These are phyloP conservation scores for Heliconius ethilla DNA, from an alignment of 2,888 invertebrate genomes.

Conservation along the genomic window DNA sequence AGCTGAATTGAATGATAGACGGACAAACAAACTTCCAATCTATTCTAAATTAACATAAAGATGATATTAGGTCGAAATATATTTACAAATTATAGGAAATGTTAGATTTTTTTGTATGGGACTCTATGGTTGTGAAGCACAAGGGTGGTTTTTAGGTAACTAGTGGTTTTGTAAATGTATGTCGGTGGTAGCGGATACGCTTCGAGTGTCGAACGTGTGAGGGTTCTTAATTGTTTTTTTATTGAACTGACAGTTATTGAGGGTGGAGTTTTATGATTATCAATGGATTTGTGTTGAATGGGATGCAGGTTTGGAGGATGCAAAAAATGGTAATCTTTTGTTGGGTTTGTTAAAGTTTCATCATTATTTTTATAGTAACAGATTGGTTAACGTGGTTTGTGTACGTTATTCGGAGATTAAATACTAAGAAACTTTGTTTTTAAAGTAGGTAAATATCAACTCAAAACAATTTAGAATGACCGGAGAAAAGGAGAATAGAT, in stretches of 20 bases:
- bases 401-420: not conserved
- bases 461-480: too few relatives aligned
- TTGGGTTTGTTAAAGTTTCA: not conserved
- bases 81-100: not conserved
- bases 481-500: too few relatives aligned
- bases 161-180: slow-evolving; percentile 10
- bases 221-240: slow-evolving; percentile 37
- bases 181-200: slow-evolving; percentile 39
- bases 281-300: not conserved
- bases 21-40: not conserved
- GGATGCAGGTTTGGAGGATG: not conserved
- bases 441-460: too few relatives aligned
- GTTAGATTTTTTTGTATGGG: not conserved
- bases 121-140: not conserved
- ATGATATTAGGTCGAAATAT: not conserved
- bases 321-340: not conserved
- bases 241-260: slow-evolving; percentile 35
- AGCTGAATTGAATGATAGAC: too few relatives aligned
- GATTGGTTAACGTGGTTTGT: not conserved
- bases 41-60: not conserved
- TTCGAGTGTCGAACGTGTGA: slow-evolving; percentile 41
- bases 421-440: not conserved
- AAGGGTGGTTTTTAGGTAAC: slow-evolving; percentile 25
- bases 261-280: slow-evolving; percentile 18
- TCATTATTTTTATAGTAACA: not conserved